Base-by-base conservation (phyloP, 92 coral and sea anemone species). In the Metridium senile region DNA sequence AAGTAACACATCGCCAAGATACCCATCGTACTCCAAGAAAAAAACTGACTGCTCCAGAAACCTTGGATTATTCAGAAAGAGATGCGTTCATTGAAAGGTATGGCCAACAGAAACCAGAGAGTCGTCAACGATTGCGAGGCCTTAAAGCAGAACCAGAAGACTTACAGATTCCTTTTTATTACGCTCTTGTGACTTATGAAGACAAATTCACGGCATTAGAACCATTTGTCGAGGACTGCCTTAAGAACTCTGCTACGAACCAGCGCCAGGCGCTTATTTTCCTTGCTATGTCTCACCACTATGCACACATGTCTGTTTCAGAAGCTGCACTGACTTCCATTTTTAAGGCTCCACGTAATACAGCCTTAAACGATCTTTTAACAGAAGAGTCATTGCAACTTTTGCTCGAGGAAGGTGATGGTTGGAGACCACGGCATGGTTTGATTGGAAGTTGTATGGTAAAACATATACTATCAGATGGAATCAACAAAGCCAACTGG, bases 381-480 rank as follows among this genome's bases (percentile, higher is more conserved):
- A 76, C 77, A 0, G 80, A 76, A 1, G 11, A 27, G 6, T 30
- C 90, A 9, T 11, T 25, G 33, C 83, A 86, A 21, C 84, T 86
- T 74, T 53, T 86, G 8, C 59, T 86, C 26, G 90, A 86, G 68
- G 90, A 86, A 52, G 82, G 71, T 46, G 86, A 75, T 1, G 39
- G 35, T 0, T 86, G 90, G 90, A 86, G 90, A 39, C 90, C 87
- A 0, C 52, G 90, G 9, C 90, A 86, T 59, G 84, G 81, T 27
- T 57, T 53, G 17, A 65, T 86, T 0, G 74, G 72, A 19, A 3
- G 4, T 13, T 73, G 71, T 25, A 86, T 81, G 35, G 70, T 86
- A 0, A 81, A 77, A 23, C 25, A 35, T 4, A 68, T 86, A 1
- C 77, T 86, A n/a, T 69, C 90, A 4, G 10, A 26, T 47, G 32